A percentile compares a stretch with the other conserved stretches of the same genome.
Evolutionary conservation across 2,113 vertebrate species (phyloP).

Genomic region (Ovibos moschatus): DNA sequence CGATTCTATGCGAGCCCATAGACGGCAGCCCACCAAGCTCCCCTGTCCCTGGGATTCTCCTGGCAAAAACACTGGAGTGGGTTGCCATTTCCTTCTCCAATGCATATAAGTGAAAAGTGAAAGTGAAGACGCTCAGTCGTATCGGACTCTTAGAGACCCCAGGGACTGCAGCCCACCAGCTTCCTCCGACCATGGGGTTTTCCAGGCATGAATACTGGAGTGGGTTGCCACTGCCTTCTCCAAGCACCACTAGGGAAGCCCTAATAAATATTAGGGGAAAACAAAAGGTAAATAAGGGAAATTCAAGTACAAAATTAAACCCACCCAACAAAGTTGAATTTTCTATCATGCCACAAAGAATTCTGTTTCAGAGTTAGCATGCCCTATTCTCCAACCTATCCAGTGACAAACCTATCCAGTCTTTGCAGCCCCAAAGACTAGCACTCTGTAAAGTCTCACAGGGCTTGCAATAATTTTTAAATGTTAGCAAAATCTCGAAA

Average conservation of each 20-base stretch:
- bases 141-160: too few relatives aligned
- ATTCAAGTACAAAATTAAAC: not conserved
- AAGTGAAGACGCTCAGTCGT: too few relatives aligned
- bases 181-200: too few relatives aligned
- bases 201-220: too few relatives aligned
- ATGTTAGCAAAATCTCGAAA: not conserved
- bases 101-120: too few relatives aligned
- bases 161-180: too few relatives aligned
- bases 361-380: not conserved
- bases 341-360: not conserved
- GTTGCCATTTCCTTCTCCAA: too few relatives aligned
- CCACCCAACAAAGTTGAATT: not conserved
- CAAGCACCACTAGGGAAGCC: not conserved
- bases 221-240: too few relatives aligned
- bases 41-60: too few relatives aligned
- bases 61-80: too few relatives aligned
- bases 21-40: too few relatives aligned
- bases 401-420: not conserved
- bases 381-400: not conserved
- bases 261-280: not conserved
- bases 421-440: not conserved
- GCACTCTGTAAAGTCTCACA: not conserved
- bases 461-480: conserved; percentile 21
- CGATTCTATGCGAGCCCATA: too few relatives aligned
- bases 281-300: not conserved